Base-by-base conservation (phyloP, 2,888 invertebrate species). In the Enoplolaimus lenunculus region DNA sequence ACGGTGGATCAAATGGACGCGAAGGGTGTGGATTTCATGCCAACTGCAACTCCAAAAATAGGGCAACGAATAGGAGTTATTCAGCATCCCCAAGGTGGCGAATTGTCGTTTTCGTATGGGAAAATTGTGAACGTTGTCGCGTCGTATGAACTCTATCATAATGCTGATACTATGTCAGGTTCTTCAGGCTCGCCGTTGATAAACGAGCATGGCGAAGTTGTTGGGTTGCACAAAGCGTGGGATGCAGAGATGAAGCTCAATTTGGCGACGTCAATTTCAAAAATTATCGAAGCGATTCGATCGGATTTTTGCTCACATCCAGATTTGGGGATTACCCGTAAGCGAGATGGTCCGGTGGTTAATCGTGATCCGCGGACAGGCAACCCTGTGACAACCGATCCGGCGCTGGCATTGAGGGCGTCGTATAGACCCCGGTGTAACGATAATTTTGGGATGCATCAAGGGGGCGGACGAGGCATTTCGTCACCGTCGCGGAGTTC, bases 31-130 rank as follows among this genome's bases (percentile, higher is more conserved):
- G 68, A 68, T 68, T 68, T 60, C 26, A 35, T 68, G 68, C 68
- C 68, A 7, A 29, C 57, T 2, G 68, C 30, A 2, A 35, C 30
- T 2, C 45, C 34, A 21, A 35, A 57, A 2, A 29, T 60, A 2
- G 68, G 68, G n/a, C 45, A 60, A 57, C 33, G 45, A 3, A 34
- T 68, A 13, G 60, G 35, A 2, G 68, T 68, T 16, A 57, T 68
- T 60, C 68, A 68, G 57, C 68, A 68, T 60, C 68, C 68, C 2
- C 45, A 68, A n/a, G 68, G 68, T 26, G 68, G 68, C 2, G 68
- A 68, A 57, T 28, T 68, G 30, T 30, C 30, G 13, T 68, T 68
- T 21, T 59, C 68, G 30, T 68, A 68, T 29, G 68, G 68, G 2
- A 57, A 68, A 29, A 7, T 68, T 2, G 57, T 68, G 16, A 26